Evolutionary conservation across 2,113 vertebrate species (phyloP), one percentile per base, ranked within the genome.

Genomic region (Cyprinodon variegatus): DNA sequence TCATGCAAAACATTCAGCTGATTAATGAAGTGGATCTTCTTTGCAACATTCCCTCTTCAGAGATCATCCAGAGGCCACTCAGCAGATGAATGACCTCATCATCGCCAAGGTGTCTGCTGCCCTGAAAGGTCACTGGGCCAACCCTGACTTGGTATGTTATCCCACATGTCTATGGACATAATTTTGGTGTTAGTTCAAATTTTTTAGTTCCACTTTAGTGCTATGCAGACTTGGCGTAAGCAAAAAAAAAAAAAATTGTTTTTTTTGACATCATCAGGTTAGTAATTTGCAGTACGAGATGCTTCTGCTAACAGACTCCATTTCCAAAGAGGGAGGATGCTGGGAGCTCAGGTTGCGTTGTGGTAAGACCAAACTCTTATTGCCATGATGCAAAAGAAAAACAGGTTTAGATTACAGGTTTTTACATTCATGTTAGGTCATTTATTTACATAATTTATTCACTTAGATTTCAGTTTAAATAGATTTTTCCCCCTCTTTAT

Each of bases 231-330:
- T 41, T 70, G 36, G n/a, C 37, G 3, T 60, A 2, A 45, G 5
- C 9, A 10, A 3, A 8, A 29, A 29, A 29, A 7, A 57, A n/a
- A n/a, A n/a, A n/a, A n/a, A n/a, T n/a, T n/a, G 22, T 62, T 3
- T 62, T 1, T 45, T 65, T 10, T 36, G 84, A 78, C 50, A n/a
- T 62, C 67, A n/a, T 71, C 89, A 99, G 98, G 98, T 98, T 1
- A 99, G 97, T 91, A 96, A 97, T 89, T 96, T 99, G 68, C 97
- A 99, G 91, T 99, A 99, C 37, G 98, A 99, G 77, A 99, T 99
- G 98, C 88, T 98, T 89, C 92, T 99, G 69, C 94, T 99, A 45
- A 99, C 98, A 0, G 98, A 99, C 83, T 99, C 98, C 13, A 99
- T 99, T 90, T 97, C 98, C 0, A 98, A 96, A 84, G 98, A 99